Base-by-base conservation (phyloP, 2,797 vertebrate species). In the Gambelia wislizenii region DNA sequence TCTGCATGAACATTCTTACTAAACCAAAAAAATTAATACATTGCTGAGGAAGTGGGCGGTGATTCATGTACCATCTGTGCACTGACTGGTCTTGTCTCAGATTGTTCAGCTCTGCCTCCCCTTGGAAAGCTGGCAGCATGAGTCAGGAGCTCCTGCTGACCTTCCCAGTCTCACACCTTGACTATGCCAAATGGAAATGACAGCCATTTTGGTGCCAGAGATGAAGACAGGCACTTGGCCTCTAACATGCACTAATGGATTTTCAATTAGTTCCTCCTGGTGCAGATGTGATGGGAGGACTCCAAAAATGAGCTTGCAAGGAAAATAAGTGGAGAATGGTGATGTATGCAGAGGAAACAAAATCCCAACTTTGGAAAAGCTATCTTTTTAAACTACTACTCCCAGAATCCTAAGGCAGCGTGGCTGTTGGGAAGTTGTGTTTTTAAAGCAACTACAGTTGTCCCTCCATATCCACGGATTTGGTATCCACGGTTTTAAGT, bases 91-190 rank as follows among this genome's bases (percentile, higher is more conserved):
- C 76, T 22, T 49, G 44, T 69, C 54, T 76, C 84, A 42, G 69
- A 59, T 36, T 18, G 22, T 33, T 70, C 83, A 39, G 78, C 85
- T 52, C 44, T 59, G 13, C 33, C 5, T 44, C 8, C 44, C 76
- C 80, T 56, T 80, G 76, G 76, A 80, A 76, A 80, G 4, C 61
- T 39, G 61, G 77, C 85, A 42, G n/a, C 47, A 10, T 80, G 47
- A 86, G 25, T 39, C 47, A 70, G 44, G 25, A 22, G 69, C 59
- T 39, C 76, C 85, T 79, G 47, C 30, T 36, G 22, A 20, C 30
- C 39, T 64, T 69, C 42, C 72, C 54, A 67, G 27, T 82, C 33
- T 13, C 42, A 12, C 1, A 1, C 16, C 4, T 14, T 22, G 39
- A n/a, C 6, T 14, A 3, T 1, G 0, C 39, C 33, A 3, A 0